A percentile compares a stretch with the other conserved stretches of the same genome.
Conservation (phyloP, 1,140 invertebrate genomes). For the Ditylenchus dipsaci region DNA sequence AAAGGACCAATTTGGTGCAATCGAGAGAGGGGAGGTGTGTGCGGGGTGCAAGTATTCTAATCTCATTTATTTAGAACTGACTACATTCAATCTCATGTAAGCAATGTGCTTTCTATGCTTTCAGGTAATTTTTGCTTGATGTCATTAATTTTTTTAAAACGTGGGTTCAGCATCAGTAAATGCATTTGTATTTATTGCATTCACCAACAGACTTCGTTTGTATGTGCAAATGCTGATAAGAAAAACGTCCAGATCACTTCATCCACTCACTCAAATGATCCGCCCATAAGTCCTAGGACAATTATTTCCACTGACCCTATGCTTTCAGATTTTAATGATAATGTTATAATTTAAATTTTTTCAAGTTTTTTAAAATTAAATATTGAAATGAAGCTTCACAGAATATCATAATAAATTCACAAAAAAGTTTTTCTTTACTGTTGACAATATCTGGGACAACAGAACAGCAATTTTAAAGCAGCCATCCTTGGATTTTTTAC, state of each 20-base stretch:
- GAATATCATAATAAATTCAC: too few species aligned
- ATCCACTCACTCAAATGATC: slow-evolving; percentile 50
- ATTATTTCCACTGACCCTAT: neutral
- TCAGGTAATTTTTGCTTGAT: slow-evolving; percentile 17
- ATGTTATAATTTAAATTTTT: neutral
- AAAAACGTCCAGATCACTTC: slow-evolving; percentile 51
- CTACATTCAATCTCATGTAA: slow-evolving; percentile 54
- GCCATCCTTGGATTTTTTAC: too few species aligned
- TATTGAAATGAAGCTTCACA: too few species aligned
- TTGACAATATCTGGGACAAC: too few species aligned
- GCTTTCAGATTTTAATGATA: neutral
- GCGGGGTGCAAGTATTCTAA: too few species aligned
- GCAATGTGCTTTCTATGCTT: slow-evolving; percentile 51
- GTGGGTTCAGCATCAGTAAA: slow-evolving; percentile 50
- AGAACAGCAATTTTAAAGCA: too few species aligned
- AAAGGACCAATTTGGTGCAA: too few species aligned
- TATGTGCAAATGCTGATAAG: slow-evolving; percentile 53
- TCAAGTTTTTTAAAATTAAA: too few species aligned
- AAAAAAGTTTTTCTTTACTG: too few species aligned
- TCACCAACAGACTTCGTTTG: slow-evolving; percentile 50
- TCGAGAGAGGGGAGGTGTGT: too few species aligned
- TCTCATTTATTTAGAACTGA: slow-evolving; percentile 40
- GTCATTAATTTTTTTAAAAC: too few species aligned
- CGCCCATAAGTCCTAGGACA: slow-evolving; percentile 45
- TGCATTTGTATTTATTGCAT: slow-evolving; percentile 58